These are phyloP conservation scores for Mesembrinibis cayennensis DNA, from an alignment of 2,113 vertebrate genomes.

Conservation along the genomic window DNA sequence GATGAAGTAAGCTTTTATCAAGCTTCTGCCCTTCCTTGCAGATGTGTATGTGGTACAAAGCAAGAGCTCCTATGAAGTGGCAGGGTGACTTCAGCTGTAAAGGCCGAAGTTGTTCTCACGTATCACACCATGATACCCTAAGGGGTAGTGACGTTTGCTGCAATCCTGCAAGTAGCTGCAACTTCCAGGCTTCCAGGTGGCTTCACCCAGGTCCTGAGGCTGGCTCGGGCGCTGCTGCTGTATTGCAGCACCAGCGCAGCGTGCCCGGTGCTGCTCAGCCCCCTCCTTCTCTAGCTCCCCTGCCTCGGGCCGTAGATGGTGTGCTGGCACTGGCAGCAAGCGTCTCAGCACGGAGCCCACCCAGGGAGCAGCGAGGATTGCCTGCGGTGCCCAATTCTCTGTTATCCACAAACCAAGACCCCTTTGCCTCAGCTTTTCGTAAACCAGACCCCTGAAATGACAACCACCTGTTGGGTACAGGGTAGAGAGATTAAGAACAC, in stretches of 20 bases:
- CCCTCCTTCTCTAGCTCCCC: neutral
- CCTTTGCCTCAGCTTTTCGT: neutral
- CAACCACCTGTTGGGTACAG: neutral
- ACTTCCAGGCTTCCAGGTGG: neutral
- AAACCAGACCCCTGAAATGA: neutral
- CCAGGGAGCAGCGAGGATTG: neutral
- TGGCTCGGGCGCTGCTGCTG: neutral
- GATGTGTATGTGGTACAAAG: neutral
- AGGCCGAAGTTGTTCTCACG: neutral
- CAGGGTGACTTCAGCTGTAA: neutral
- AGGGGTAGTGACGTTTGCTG: neutral
- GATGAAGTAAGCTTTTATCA: neutral
- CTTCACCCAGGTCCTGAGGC: neutral
- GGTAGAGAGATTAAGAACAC: neutral
- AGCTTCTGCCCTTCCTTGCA: neutral
- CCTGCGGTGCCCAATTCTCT: neutral
- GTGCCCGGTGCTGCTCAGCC: neutral
- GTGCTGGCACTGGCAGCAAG: neutral
- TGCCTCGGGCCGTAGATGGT: neutral
- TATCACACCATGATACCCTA: neutral
- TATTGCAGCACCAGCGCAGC: neutral
- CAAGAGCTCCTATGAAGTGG: neutral
- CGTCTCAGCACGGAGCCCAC: accelerated
- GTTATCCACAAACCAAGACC: neutral
- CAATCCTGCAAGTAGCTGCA: neutral